Percentiles rank a stretch among this genome's conserved stretches.
These are phyloP conservation scores for Habropoda laboriosa DNA, from an alignment of 1,140 invertebrate genomes.

Conservation along the genomic window DNA sequence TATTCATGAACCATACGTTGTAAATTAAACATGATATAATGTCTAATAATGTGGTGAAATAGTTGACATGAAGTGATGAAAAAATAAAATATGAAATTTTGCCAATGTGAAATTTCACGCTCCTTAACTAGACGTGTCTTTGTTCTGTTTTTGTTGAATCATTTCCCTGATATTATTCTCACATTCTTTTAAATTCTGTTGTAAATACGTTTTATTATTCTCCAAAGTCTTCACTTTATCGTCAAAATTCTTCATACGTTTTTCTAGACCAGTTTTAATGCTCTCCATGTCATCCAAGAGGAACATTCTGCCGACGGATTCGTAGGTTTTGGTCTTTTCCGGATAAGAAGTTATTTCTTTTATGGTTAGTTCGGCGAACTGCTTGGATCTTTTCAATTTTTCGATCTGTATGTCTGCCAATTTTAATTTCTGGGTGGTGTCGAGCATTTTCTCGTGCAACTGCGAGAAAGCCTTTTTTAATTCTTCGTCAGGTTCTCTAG, in stretches of 20 bases:
- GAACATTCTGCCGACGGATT: slow-evolving; percentile 93
- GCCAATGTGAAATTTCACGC: neutral
- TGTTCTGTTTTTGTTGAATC: slow-evolving; percentile 85
- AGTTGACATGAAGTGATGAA: neutral
- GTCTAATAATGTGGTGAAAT: neutral
- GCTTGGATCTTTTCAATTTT: slow-evolving; percentile 85
- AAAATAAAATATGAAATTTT: neutral
- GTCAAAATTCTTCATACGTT: slow-evolving; percentile 83
- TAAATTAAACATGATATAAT: neutral
- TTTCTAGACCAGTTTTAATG: slow-evolving; percentile 85
- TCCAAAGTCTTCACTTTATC: slow-evolving; percentile 89
- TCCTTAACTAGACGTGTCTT: slow-evolving; percentile 67
- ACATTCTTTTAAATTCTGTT: slow-evolving; percentile 90
- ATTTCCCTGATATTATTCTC: slow-evolving; percentile 93
- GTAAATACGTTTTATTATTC: slow-evolving; percentile 88
- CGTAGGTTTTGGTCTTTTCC: slow-evolving; percentile 86
- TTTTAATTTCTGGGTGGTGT: slow-evolving; percentile 90
- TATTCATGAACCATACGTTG: neutral
- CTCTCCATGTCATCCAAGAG: slow-evolving; percentile 86
- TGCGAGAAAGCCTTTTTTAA: slow-evolving; percentile 90
- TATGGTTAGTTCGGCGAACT: slow-evolving; percentile 88
- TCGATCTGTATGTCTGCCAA: slow-evolving; percentile 91
- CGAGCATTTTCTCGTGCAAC: slow-evolving; percentile 91
- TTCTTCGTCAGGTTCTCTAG: slow-evolving; percentile 80
- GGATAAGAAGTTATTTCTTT: slow-evolving; percentile 83